phyloP scores from a whole-genome alignment of 1,140 invertebrate species.

The Drosophila funebris region DNA sequence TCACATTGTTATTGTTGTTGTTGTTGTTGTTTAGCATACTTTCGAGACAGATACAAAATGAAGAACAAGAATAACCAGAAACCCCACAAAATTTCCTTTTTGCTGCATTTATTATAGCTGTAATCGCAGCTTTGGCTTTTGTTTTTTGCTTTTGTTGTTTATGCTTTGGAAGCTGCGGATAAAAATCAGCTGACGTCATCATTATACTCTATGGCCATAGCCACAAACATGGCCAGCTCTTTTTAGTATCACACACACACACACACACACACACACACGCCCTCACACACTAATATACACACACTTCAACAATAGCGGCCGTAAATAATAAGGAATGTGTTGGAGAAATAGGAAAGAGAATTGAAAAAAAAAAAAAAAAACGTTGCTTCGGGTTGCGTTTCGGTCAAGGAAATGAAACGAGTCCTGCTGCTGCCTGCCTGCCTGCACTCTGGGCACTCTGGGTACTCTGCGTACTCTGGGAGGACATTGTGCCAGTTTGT shows the following conservation, averaged over 20 bases:
- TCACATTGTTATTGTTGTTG: conserved; percentile 3
- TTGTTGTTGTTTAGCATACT: conserved; percentile 43
- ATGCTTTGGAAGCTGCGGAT: conserved; percentile 44
- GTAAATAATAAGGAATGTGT: conserved; percentile 63
- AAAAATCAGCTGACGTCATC: conserved; percentile 69
- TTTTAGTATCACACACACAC: conserved; percentile 50
- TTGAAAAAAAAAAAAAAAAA: conserved; percentile 20
- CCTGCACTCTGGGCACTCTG: conserved; percentile 1
- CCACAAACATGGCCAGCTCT: conserved; percentile 52
- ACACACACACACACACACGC: conserved; percentile 26
- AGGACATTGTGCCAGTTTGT: conserved; percentile 76
- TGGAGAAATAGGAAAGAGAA: neutral
- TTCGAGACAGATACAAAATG: conserved; percentile 22
- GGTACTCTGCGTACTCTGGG: conserved; percentile 14
- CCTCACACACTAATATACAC: conserved; percentile 1
- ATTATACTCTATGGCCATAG: conserved; percentile 42
- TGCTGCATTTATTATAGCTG: conserved; percentile 47
- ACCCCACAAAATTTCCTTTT: conserved; percentile 36
- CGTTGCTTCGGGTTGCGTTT: conserved; percentile 70
- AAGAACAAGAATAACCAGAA: neutral
- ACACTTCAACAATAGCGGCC: conserved; percentile 61
- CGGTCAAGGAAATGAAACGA: conserved; percentile 79
- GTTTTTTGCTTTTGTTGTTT: conserved; percentile 14
- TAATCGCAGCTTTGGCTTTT: conserved; percentile 33
- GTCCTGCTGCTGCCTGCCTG: conserved; percentile 17